phyloP scores from a whole-genome alignment of 2,888 invertebrate genomes.

The Nymphalis polychloros region DNA sequence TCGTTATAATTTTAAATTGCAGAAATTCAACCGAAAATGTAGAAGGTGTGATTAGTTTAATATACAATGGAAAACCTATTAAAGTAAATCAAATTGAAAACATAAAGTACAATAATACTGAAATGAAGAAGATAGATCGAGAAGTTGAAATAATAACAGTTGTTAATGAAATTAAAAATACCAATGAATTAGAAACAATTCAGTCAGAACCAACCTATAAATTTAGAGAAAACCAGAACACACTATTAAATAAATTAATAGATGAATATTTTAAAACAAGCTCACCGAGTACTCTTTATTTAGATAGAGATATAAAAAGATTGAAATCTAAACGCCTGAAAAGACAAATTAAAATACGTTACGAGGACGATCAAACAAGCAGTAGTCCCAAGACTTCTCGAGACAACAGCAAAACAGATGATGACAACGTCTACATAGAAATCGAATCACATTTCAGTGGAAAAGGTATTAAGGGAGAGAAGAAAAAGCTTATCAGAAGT shows the following conservation, averaged over 20 bases:
- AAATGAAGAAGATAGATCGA: conserved; percentile 15
- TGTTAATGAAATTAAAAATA: background rate
- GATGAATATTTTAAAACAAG: conserved; percentile 35
- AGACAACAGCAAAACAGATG: conserved; percentile 46
- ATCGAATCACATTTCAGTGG: conserved; percentile 74
- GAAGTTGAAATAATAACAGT: conserved; percentile 17
- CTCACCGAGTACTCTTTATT: conserved; percentile 16
- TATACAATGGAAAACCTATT: conserved; percentile 62
- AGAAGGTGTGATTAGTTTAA: conserved; percentile 57
- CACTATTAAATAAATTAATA: conserved; percentile 33
- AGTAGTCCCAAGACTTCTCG: conserved; percentile 38
- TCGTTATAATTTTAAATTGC: conserved; percentile 33
- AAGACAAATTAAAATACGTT: conserved; percentile 60
- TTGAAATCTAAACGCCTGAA: conserved; percentile 52
- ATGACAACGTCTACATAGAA: conserved; percentile 71
- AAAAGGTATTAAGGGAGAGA: conserved; percentile 64
- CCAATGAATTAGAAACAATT: background rate
- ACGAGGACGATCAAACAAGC: conserved; percentile 42
- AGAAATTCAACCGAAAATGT: conserved; percentile 53
- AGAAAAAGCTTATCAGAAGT: conserved; percentile 61
- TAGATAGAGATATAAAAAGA: conserved; percentile 24
- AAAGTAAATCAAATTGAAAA: conserved; percentile 44
- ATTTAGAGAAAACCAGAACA: conserved; percentile 25
- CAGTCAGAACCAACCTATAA: conserved; percentile 5
- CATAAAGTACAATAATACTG: background rate